Conservation (phyloP, 2,113 vertebrate species). For the Mirounga angustirostris region DNA sequence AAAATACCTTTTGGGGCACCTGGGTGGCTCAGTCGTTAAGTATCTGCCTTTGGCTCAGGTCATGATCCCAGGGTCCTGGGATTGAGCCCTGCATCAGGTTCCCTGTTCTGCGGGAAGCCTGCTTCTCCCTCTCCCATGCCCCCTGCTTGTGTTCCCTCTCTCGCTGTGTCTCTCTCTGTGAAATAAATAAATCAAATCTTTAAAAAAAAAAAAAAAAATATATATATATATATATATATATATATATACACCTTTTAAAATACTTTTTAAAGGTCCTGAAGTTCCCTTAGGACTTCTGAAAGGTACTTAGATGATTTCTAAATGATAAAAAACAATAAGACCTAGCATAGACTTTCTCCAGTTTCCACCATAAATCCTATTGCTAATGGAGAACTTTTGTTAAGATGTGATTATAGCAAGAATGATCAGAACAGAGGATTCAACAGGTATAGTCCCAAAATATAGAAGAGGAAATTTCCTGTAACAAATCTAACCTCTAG, state of each 20-base stretch:
- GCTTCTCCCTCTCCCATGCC: too few species aligned
- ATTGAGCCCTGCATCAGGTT: too few species aligned
- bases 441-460: background rate
- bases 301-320: background rate
- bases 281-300: background rate
- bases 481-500: background rate
- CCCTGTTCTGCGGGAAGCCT: too few species aligned
- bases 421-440: constrained; percentile 4
- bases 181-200: too few species aligned
- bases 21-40: too few species aligned
- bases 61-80: too few species aligned
- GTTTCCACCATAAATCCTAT: background rate
- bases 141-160: too few species aligned
- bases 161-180: too few species aligned
- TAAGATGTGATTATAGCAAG: background rate
- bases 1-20: too few species aligned
- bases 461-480: constrained; percentile 4
- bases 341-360: background rate
- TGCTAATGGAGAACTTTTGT: background rate
- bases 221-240: too few species aligned
- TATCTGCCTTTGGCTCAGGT: too few species aligned
- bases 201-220: too few species aligned
- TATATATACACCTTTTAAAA: background rate
- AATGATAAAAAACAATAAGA: background rate
- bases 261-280: background rate